Evolutionary conservation across 30 jellyfish, hydroid and myxozoan species (phyloP).

Genomic region (Hydractinia echinata): DNA sequence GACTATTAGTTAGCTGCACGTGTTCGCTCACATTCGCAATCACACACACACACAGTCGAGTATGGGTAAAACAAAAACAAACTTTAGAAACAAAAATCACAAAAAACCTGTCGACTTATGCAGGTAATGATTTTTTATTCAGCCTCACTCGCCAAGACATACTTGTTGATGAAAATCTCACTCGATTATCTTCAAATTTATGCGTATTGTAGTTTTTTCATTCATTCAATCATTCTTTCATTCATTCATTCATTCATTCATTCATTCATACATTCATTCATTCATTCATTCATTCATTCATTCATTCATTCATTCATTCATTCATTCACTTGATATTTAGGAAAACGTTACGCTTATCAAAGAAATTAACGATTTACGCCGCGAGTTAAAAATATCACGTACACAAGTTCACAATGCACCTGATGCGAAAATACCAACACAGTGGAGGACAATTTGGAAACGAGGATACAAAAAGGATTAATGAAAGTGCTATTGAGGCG

Average conservation of each 20-base stretch:
- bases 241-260: no score
- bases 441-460: constrained; percentile 18
- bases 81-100: no score
- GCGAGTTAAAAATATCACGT: constrained; percentile 83
- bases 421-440: constrained; percentile 64
- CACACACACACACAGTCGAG: no score
- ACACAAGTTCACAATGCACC: constrained; percentile 78
- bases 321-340: constrained; percentile 28
- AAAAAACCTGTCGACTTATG: no score
- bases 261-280: no score
- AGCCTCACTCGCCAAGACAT: not conserved
- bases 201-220: not conserved
- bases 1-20: no score
- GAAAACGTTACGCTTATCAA: constrained; percentile 86
- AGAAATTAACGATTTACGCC: constrained; percentile 90
- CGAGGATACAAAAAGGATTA: constrained; percentile 30
- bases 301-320: no score
- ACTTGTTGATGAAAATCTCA: not conserved
- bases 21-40: no score
- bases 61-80: no score
- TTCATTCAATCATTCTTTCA: not conserved
- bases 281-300: no score
- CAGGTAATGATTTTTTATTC: constrained; percentile 48
- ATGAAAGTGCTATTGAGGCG: constrained; percentile 60
- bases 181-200: not conserved